Evolutionary conservation across 1,140 invertebrate genomes (phyloP).

Genomic region (Drosophila kikkawai): DNA sequence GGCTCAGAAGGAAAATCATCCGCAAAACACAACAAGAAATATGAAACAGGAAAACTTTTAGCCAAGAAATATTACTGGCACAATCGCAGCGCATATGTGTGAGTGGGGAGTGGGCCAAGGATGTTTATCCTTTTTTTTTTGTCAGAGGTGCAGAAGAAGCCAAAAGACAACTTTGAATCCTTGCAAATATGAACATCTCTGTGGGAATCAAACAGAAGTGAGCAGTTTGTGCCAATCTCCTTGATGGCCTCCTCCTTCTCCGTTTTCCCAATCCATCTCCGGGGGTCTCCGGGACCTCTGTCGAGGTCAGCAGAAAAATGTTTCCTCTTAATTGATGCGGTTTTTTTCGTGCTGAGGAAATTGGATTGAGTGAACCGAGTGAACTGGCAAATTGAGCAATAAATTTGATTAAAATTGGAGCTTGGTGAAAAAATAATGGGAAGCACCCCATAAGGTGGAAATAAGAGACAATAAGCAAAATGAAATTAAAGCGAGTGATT

Average conservation of each 20-base stretch:
- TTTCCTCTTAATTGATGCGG: conserved; percentile 44
- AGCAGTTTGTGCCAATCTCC: conserved; percentile 38
- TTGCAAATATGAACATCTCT: conserved; percentile 18
- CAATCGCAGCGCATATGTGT: conserved; percentile 11
- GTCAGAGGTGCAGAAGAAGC: conserved; percentile 7
- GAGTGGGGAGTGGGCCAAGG: conserved; percentile 2
- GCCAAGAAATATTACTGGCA: conserved; percentile 55
- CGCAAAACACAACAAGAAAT: conserved; percentile 40
- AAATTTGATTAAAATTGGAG: conserved; percentile 48
- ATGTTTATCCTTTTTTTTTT: conserved; percentile 6
- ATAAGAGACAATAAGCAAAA: neutral
- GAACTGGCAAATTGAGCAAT: conserved; percentile 58
- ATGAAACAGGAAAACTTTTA: conserved; percentile 66
- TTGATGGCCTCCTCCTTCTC: conserved; percentile 8
- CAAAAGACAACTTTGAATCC: conserved; percentile 8
- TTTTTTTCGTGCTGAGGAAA: conserved; percentile 29
- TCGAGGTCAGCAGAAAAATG: conserved; percentile 35
- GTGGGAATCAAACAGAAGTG: conserved; percentile 18
- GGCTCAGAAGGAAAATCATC: conserved; percentile 62
- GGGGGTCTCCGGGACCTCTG: neutral
- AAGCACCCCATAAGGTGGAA: neutral
- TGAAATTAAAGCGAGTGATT: neutral
- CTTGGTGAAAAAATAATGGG: conserved; percentile 3
- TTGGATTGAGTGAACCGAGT: conserved; percentile 48
- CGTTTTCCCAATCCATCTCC: neutral